These are phyloP conservation scores for Xenopus laevis DNA, from an alignment of 2,113 vertebrate species.

Conservation along the genomic window DNA sequence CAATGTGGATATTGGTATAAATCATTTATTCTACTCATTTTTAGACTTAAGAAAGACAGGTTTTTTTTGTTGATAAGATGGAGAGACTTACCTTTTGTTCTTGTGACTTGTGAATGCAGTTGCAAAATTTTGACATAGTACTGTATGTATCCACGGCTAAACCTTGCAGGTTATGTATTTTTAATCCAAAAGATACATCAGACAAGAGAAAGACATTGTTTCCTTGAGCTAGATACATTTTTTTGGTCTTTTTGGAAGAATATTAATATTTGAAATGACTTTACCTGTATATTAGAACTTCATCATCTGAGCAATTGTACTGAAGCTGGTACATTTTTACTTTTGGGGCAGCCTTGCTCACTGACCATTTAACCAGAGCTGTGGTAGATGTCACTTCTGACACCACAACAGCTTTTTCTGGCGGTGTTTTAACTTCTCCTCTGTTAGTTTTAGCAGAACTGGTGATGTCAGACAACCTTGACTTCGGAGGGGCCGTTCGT, in stretches of 20 bases:
- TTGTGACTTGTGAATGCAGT: background rate
- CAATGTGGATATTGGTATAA: background rate
- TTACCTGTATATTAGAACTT: slow-evolving; percentile 98
- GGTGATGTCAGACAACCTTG: slow-evolving; percentile 91
- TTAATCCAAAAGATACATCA: slow-evolving; percentile 2
- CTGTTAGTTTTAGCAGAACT: slow-evolving; percentile 87
- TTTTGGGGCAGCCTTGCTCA: slow-evolving; percentile 86
- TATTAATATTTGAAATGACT: slow-evolving; percentile 13
- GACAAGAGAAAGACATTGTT: slow-evolving; percentile 5
- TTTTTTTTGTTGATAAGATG: background rate
- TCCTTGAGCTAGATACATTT: background rate
- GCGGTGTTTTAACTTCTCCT: slow-evolving; percentile 75
- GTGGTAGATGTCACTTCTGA: slow-evolving; percentile 90
- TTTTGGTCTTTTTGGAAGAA: background rate
- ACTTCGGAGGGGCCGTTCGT: slow-evolving; percentile 78
- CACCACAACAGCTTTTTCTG: slow-evolving; percentile 82
- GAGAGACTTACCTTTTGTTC: slow-evolving; percentile 26
- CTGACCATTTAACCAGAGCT: slow-evolving; percentile 89
- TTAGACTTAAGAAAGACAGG: background rate
- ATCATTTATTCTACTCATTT: background rate
- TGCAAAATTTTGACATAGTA: too few relatives aligned
- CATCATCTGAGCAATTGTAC: slow-evolving; percentile 95
- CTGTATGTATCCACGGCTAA: background rate
- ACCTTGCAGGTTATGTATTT: background rate
- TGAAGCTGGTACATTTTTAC: slow-evolving; percentile 98